Evolutionary conservation across 92 coral and sea anemone genomes (phyloP).

Genomic region (Micromussa lordhowensis): DNA sequence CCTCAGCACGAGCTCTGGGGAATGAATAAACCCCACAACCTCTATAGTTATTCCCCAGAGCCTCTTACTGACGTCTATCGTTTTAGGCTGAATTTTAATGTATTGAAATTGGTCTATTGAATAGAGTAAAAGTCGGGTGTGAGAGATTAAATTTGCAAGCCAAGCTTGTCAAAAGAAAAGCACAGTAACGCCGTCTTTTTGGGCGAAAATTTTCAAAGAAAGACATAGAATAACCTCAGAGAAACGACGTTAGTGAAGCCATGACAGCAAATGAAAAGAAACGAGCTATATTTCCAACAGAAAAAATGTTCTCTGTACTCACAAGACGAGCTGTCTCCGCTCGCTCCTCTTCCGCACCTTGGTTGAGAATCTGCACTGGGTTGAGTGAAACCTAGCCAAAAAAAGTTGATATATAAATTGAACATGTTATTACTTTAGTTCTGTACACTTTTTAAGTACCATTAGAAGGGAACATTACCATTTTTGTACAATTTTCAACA

Average conservation of each 20-base stretch:
- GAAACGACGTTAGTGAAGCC: background rate
- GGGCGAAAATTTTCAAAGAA: background rate
- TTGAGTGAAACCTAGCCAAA: slow-evolving; percentile 87
- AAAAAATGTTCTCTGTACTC: slow-evolving; percentile 44
- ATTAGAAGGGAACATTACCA: slow-evolving; percentile 62
- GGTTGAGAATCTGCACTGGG: slow-evolving; percentile 97
- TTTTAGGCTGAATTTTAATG: no score
- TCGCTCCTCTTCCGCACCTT: slow-evolving; percentile 96
- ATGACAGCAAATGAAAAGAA: background rate
- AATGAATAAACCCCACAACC: no score
- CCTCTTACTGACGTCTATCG: no score
- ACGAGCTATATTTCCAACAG: slow-evolving; percentile 6
- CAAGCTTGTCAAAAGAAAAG: background rate
- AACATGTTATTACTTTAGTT: background rate
- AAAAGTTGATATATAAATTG: background rate
- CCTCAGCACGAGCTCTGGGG: no score
- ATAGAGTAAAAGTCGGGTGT: slow-evolving; percentile 16
- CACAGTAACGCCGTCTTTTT: background rate
- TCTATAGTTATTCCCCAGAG: no score
- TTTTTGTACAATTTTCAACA: slow-evolving; percentile 58
- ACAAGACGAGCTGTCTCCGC: slow-evolving; percentile 98
- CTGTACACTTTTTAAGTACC: background rate
- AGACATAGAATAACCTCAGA: background rate
- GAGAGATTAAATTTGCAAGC: slow-evolving; percentile 5
- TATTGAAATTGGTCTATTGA: no score